phyloP scores from a whole-genome alignment of 2,888 invertebrate genomes.

The Zootermopsis nevadensis region DNA sequence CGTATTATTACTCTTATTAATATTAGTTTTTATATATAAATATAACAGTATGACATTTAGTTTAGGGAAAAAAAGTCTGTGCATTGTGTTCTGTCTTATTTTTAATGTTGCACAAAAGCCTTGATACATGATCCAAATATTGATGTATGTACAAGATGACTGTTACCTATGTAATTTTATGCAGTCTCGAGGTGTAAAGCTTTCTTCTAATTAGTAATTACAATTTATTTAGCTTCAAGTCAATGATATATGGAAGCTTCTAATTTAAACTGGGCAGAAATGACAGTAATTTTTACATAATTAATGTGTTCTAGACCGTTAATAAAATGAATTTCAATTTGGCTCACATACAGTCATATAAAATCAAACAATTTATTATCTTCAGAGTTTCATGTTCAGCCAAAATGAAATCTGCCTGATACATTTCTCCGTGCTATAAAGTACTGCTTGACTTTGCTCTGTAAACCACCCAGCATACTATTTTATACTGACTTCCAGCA shows the following conservation, averaged over 20 bases:
- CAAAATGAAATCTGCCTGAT: not conserved
- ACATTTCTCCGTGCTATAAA: not conserved
- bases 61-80: conserved; percentile 23
- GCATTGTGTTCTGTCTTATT: conserved; percentile 34
- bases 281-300: not conserved
- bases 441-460: not conserved
- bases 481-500: not conserved
- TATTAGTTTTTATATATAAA: conserved; percentile 38
- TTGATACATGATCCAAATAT: conserved; percentile 4
- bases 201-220: too few relatives aligned
- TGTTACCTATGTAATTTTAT: not conserved
- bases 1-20: conserved; percentile 25
- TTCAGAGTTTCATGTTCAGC: not conserved
- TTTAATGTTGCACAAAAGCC: conserved; percentile 23
- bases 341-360: not conserved
- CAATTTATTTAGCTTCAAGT: too few relatives aligned
- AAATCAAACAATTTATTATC: not conserved
- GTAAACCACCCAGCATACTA: not conserved
- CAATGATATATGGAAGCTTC: not conserved
- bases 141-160: not conserved
- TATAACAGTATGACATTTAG: conserved; percentile 23
- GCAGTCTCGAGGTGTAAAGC: not conserved
- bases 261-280: conserved; percentile 11
- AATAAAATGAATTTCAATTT: not conserved
- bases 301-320: not conserved